Evolutionary conservation across 2,113 vertebrate species (phyloP), one percentile per base, ranked within the genome.

Genomic region (Prunella himalayana): DNA sequence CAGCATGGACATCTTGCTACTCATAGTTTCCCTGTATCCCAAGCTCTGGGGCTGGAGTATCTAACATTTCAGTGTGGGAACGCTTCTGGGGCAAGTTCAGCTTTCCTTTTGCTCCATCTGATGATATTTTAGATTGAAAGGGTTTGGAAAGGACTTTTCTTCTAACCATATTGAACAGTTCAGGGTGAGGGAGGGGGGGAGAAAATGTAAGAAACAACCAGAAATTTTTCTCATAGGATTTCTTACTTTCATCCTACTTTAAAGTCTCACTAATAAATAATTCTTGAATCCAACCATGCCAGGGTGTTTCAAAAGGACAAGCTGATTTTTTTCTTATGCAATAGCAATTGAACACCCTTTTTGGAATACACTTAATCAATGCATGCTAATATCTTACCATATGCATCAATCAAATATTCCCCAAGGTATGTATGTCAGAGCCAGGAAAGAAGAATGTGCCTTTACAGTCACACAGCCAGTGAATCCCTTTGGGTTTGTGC

Each of bases 21-120:
- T 91, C 0, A 1, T 31, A 51, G 31, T 73, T 88, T 71, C 31
- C 33, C 54, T 33, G 11, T 49, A 47, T 39, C 37, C 90, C 65
- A 64, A 68, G 49, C 49, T 94, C 41, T 64, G 41, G 16, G 20
- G 73, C 31, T 89, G 56, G 3, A 93, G 31, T 57, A 87, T 89
- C 53, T 87, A 51, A 56, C 65, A 75, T 84, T 87, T 57, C 72
- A 82, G 10, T n/a, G 24, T 53, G 78, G 66, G 53, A 94, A 97
- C 15, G 37, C 31, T 93, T 89, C 65, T 39, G 23, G 49, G 72
- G 23, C 76, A 94, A 93, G 44, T 86, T 96, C 61, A 50, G 42
- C 61, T 92, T 97, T 82, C 64, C 64, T 81, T 92, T 85, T 88
- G 68, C 69, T 90, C 77, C 75, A 87, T 92, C 75, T 92, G 85